Evolutionary conservation across 2,113 vertebrate genomes (phyloP), one percentile per base, ranked within the genome.

Genomic region (Sander vitreus): DNA sequence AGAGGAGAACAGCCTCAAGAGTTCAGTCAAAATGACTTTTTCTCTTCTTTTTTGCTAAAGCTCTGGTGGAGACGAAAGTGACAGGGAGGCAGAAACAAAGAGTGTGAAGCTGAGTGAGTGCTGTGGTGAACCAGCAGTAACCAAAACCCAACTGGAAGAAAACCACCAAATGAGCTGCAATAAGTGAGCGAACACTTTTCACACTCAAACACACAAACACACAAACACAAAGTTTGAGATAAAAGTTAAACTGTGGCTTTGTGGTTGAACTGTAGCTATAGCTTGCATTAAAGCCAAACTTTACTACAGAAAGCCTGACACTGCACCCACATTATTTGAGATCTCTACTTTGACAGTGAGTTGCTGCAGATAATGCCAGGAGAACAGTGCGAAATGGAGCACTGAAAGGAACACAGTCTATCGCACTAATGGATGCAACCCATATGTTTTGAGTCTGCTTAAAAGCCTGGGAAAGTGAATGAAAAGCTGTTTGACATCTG

Each of bases 401-500:
- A 11, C 23, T 69, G 27, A 72, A n/a, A 78, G 33, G 39, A 85
- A 55, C 4, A 55, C 73, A 62, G 47, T 57, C 66, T 72, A 11
- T 57, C 13, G 16, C 60, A 33, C 79, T 78, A 89, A 91, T 91
- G 77, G 79, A 84, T 59, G 80, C 78, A 73, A 54, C 74, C 69
- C 79, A 73, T 87, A 82, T 91, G 89, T 78, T 80, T 76, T 16
- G 81, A 76, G 67, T 59, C 78, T 53, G 89, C 59, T 78, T 79
- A 63, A 85, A 90, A 86, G 67, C 53, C 65, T 0, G 0, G 16
- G 60, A 79, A 83, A 82, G 76, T 73, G 85, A 86, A 27, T 70
- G 87, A 83, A 71, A 91, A 81, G 79, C 87, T 70, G 78, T 85
- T 84, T 80, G 86, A 85, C 80, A 88, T 88, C 88, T 82, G 83